phyloP scores from a whole-genome alignment of 2,113 vertebrate genomes.

The Xyliphius kryptos region DNA sequence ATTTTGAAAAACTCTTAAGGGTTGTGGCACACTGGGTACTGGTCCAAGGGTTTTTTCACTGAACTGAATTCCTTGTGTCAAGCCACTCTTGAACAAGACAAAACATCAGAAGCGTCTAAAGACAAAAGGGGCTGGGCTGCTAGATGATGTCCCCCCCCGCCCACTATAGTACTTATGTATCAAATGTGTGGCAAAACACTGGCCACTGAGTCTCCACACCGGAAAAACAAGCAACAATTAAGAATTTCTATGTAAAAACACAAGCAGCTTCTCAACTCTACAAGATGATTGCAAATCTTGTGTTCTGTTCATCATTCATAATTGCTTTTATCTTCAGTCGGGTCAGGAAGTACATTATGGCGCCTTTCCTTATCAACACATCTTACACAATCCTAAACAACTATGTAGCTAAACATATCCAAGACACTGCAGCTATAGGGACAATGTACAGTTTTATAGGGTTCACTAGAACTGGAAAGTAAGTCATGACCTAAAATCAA shows the following conservation, averaged over 20 bases:
- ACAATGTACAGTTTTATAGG: neutral
- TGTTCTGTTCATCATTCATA: neutral
- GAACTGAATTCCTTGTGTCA: no score
- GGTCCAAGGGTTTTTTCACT: no score
- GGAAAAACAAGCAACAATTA: neutral
- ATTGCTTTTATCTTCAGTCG: slow-evolving; percentile 3
- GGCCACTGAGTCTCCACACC: neutral
- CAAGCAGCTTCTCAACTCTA: no score
- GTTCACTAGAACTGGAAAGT: neutral
- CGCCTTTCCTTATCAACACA: slow-evolving; percentile 12
- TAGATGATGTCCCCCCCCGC: no score
- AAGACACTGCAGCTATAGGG: neutral
- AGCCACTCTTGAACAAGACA: no score
- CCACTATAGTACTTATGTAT: no score
- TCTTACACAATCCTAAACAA: neutral
- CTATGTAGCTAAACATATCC: slow-evolving; percentile 9
- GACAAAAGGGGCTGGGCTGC: no score
- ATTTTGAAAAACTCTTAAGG: no score
- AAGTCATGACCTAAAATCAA: no score
- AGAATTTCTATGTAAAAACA: neutral
- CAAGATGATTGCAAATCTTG: neutral
- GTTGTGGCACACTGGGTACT: no score
- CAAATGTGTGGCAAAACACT: no score
- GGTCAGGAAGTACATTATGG: neutral
- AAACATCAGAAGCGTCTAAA: no score